These are phyloP conservation scores for Xenopus borealis DNA, from an alignment of 2,113 vertebrate genomes.

Conservation along the genomic window DNA sequence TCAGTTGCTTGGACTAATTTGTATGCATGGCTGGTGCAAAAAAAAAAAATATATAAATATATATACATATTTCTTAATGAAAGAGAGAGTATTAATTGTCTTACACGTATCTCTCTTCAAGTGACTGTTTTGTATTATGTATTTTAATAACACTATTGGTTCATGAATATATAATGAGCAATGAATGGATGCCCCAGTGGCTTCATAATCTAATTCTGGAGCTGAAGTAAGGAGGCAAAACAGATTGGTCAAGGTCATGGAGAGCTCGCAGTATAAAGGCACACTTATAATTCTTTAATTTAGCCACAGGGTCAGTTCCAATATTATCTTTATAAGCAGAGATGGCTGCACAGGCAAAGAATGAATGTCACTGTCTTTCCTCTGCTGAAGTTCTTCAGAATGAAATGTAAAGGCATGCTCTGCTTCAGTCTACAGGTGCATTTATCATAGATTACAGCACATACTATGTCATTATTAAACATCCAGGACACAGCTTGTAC, in stretches of 20 bases:
- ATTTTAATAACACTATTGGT: conserved; percentile 10
- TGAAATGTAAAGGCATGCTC: background rate
- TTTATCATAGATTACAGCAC: background rate
- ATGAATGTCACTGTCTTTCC: background rate
- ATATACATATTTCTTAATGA: background rate
- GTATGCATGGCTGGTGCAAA: no score
- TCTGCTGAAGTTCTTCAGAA: background rate
- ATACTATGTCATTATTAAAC: no score
- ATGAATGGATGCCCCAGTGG: conserved; percentile 16
- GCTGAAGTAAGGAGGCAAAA: conserved; percentile 13
- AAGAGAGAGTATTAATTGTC: background rate
- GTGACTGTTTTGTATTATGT: background rate
- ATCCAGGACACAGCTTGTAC: no score
- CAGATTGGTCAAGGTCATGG: conserved; percentile 29
- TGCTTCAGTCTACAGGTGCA: background rate
- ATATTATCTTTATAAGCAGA: background rate
- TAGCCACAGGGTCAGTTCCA: conserved; percentile 9
- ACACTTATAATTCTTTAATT: conserved; percentile 18
- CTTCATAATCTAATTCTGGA: conserved; percentile 30
- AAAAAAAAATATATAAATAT: no score
- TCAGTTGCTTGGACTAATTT: background rate
- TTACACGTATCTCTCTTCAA: background rate
- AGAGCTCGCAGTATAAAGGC: conserved; percentile 18
- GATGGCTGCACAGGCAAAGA: background rate
- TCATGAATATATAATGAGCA: conserved; percentile 25